These are phyloP conservation scores for Tetheella fluctuosa DNA, from an alignment of 2,888 invertebrate genomes.

Conservation along the genomic window DNA sequence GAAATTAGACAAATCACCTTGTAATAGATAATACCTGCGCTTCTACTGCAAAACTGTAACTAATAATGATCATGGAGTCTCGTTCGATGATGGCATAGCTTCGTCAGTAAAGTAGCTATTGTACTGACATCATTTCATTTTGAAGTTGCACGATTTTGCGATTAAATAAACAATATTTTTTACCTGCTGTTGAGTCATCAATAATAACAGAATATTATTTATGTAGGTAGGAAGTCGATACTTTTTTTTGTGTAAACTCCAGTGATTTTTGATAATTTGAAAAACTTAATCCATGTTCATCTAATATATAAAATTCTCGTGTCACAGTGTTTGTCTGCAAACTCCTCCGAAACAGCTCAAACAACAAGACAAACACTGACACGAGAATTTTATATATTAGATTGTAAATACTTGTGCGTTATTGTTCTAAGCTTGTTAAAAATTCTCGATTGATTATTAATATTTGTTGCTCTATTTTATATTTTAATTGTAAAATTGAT, in stretches of 20 bases:
- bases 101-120: neutral
- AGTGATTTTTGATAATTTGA: neutral
- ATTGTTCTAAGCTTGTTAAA: no score
- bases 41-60: neutral
- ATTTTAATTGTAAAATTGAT: neutral
- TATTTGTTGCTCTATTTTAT: neutral
- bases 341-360: no score
- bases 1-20: constrained; percentile 1
- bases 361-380: no score
- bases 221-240: no score
- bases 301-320: no score
- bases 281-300: no score
- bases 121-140: constrained; percentile 1
- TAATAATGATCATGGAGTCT: neutral
- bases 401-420: no score
- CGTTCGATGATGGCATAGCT: neutral
- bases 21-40: neutral
- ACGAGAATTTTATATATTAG: no score
- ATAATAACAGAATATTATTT: neutral
- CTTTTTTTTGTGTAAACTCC: no score
- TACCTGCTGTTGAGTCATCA: neutral
- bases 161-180: constrained; percentile 1
- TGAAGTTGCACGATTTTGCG: neutral
- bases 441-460: neutral
- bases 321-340: no score